These are phyloP conservation scores for Nyctibius grandis DNA, from an alignment of 2,797 vertebrate genomes.

Conservation along the genomic window DNA sequence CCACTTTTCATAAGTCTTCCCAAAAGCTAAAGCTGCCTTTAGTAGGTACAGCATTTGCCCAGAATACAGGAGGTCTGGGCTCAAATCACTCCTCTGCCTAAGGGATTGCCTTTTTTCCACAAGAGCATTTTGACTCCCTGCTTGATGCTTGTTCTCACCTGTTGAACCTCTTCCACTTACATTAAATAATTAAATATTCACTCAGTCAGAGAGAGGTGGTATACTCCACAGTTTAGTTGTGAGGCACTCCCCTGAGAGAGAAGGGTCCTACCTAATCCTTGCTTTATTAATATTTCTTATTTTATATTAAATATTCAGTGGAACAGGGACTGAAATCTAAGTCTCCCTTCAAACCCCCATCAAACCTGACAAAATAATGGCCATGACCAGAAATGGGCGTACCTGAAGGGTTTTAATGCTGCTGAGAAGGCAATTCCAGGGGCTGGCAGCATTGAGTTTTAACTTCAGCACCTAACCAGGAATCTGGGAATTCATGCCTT, in stretches of 20 bases:
- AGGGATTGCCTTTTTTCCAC: background rate
- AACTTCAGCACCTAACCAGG: background rate
- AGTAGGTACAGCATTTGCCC: background rate
- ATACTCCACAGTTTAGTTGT: background rate
- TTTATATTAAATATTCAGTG: constrained; percentile 5
- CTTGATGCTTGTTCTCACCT: background rate
- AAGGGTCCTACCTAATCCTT: background rate
- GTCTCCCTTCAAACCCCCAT: background rate
- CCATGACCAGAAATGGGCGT: background rate
- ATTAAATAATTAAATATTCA: background rate
- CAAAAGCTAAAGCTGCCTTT: background rate
- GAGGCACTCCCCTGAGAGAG: background rate
- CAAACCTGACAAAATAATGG: background rate
- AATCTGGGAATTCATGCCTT: background rate
- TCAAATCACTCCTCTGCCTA: background rate
- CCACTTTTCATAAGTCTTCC: background rate
- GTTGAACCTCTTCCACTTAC: background rate
- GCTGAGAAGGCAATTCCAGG: background rate
- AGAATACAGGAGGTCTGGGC: background rate
- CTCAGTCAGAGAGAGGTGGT: background rate
- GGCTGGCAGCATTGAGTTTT: background rate
- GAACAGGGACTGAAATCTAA: background rate
- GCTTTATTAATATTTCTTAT: constrained; percentile 41
- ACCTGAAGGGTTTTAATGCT: background rate
- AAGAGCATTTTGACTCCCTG: background rate